Evolutionary conservation across 2,113 vertebrate species (phyloP), one percentile per base, ranked within the genome.

Genomic region (Amphilophus citrinellus): DNA sequence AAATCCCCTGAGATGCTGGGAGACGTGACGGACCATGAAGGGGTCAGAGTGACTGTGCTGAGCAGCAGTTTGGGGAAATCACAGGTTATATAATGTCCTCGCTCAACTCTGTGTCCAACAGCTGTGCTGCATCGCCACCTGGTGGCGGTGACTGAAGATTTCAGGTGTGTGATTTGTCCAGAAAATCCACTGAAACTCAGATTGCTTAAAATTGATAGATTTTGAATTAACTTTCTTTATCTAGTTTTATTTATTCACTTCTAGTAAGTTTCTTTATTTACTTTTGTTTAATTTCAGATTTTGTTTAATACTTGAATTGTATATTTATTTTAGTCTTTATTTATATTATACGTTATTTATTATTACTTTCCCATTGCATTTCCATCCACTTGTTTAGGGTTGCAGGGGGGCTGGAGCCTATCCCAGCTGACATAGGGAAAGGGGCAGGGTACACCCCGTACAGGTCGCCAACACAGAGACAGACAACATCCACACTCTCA

Each of bases 41-140:
- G 91, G 87, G 87, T 82, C 39, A 37, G 27, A 79, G 86, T 87
- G 86, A 83, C 76, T 82, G 61, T 83, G 86, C 80, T 63, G 18
- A 87, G 83, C 57, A 86, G 78, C 71, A 82, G 53, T 61, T 44
- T 37, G 44, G 80, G 30, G 27, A n/a, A 11, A 39, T 66, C 22
- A 68, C 10, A 61, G 8, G 9, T 89, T 85, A 82, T 44, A 63
- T 84, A 86, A 91, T 44, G 44, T 59, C 65, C 7, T 75, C 20
- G 37, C 13, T 32, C 20, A 27, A 9, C 65, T 44, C 42, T 53
- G 11, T 8, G 2, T 53, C 20, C 44, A 84, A 57, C 13, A 4
- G 44, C 47, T 82, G 89, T 63, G 61, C 77, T 32, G n/a, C 10
- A 1, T 24, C 53, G 37, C 90, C 92, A 79, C 60, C 92, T 87